Conservation (phyloP, 1,140 invertebrate species). For the Chionoecetes opilio region DNA sequence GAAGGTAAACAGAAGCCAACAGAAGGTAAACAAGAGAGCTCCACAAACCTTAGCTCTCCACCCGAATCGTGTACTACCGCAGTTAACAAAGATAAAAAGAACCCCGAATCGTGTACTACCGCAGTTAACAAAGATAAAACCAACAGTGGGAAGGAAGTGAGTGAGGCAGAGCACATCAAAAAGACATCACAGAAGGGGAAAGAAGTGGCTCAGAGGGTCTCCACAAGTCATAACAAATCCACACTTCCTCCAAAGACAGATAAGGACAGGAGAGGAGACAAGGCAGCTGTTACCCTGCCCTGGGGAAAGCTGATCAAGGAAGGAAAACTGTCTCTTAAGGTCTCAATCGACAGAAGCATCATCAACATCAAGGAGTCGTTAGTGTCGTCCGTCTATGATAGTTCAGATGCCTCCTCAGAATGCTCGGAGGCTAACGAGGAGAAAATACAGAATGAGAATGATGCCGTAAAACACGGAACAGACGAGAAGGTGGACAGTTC, state of each 20-base stretch:
- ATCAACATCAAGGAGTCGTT: slow-evolving; percentile 22
- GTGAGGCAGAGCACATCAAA: neutral
- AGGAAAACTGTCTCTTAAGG: slow-evolving; percentile 34
- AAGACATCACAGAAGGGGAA: neutral
- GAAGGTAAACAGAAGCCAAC: no score
- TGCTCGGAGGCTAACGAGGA: neutral
- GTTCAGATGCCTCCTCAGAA: neutral
- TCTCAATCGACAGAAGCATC: slow-evolving; percentile 40
- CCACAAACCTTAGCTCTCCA: no score
- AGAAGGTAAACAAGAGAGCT: no score
- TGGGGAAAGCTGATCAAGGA: neutral
- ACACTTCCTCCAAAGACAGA: neutral
- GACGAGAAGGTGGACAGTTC: neutral
- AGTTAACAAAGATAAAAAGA: neutral
- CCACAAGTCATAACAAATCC: neutral
- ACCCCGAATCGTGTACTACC: neutral
- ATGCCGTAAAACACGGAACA: neutral
- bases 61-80: neutral
- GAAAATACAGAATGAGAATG: neutral
- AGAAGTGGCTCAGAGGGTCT: neutral
- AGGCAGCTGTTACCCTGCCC: neutral
- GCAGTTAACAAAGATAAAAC: neutral
- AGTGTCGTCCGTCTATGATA: neutral
- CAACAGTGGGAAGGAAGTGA: no score
- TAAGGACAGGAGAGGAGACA: neutral